Percentiles rank a stretch among this genome's conserved stretches.
These are phyloP conservation scores for Chroicocephalus ridibundus DNA, from an alignment of 2,113 vertebrate genomes.

Conservation along the genomic window DNA sequence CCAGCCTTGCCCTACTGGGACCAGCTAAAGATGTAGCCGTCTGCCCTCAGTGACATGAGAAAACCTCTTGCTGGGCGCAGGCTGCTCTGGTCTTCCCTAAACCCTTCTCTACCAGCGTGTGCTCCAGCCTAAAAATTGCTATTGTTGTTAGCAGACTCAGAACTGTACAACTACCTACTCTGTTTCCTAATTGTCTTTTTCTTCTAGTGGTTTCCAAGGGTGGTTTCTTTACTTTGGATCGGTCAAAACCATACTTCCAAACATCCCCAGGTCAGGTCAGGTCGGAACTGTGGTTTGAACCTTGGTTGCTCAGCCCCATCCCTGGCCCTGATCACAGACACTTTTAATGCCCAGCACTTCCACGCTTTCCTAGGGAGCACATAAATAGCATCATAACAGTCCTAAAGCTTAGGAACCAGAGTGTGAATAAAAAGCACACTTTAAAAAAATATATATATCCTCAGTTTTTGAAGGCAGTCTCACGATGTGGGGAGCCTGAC, in stretches of 20 bases:
- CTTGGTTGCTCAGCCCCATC: neutral
- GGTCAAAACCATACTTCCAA: neutral
- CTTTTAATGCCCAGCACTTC: neutral
- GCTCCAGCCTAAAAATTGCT: neutral
- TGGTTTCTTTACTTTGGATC: conserved; percentile 3
- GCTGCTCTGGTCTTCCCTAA: neutral
- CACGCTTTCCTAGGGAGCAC: neutral
- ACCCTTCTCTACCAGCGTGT: neutral
- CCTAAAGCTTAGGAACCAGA: neutral
- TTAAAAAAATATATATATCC: neutral
- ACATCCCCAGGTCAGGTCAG: neutral
- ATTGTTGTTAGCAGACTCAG: neutral
- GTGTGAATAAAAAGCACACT: neutral
- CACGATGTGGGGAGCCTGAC: neutral
- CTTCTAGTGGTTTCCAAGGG: neutral
- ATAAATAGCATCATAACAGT: neutral
- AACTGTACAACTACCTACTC: neutral
- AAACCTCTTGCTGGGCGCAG: neutral
- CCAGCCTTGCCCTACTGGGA: neutral
- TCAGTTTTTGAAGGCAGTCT: neutral
- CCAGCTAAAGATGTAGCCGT: neutral
- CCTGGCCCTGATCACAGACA: neutral
- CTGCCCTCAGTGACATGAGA: neutral
- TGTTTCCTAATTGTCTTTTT: neutral
- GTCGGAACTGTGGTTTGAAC: neutral